A percentile compares a stretch with the other conserved stretches of the same genome.
These are phyloP conservation scores for Orthonevra nobilis DNA, from an alignment of 2,888 invertebrate genomes.

Conservation along the genomic window DNA sequence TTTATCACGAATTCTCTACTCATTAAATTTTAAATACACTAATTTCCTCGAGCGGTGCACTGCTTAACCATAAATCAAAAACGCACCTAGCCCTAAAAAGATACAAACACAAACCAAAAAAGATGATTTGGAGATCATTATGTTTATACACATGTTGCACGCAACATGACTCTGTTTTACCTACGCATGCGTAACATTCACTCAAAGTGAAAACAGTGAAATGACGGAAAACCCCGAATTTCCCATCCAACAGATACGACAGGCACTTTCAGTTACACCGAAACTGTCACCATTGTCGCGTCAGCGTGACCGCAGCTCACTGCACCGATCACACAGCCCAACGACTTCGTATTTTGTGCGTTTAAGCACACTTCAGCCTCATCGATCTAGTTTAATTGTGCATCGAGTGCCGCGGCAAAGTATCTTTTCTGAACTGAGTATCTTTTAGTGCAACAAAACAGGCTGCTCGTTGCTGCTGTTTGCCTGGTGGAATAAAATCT, in stretches of 20 bases:
- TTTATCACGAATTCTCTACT: conserved; percentile 49
- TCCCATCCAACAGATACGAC: conserved; percentile 5
- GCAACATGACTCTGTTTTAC: conserved; percentile 48
- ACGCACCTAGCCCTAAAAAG: conserved; percentile 33
- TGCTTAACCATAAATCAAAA: conserved; percentile 60
- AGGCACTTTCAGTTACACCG: conserved; percentile 33
- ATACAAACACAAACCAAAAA: conserved; percentile 17
- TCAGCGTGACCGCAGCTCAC: too few species aligned
- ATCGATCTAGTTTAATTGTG: neutral
- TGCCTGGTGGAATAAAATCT: conserved; percentile 22
- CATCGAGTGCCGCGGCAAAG: neutral
- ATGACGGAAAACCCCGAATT: conserved; percentile 52
- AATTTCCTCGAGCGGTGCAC: conserved; percentile 50
- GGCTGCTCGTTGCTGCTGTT: conserved; percentile 12
- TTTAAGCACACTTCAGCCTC: neutral
- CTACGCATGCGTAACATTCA: neutral
- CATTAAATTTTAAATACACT: conserved; percentile 52
- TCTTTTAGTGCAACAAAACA: conserved; percentile 23
- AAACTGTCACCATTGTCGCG: conserved; percentile 49
- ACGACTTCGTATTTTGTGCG: too few species aligned
- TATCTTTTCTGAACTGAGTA: conserved; percentile 1
- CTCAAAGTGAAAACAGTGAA: conserved; percentile 2
- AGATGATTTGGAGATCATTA: conserved; percentile 16
- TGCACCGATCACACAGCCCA: too few species aligned
- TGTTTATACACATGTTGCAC: conserved; percentile 51